Percentiles rank a stretch among this genome's conserved stretches.
These are phyloP conservation scores for Stichodactyla mertensii DNA, from an alignment of 64 coral and sea anemone genomes.

Conservation along the genomic window DNA sequence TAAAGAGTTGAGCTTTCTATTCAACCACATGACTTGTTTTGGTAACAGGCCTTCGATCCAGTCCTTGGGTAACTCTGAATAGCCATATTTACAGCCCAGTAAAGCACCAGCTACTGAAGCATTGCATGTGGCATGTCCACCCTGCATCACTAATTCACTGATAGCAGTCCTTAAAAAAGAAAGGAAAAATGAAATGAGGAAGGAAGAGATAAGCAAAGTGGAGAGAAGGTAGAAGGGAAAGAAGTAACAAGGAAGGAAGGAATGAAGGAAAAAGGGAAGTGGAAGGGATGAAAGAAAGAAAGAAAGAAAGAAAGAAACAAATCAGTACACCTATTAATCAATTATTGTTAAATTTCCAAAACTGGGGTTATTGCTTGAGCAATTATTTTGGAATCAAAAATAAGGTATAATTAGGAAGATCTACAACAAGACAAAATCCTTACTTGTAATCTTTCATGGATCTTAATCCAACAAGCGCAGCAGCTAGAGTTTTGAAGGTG, in stretches of 20 bases:
- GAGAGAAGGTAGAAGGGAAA: no score
- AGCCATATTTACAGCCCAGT: slow-evolving; percentile 87
- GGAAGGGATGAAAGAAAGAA: no score
- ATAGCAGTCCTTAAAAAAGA: slow-evolving; percentile 55
- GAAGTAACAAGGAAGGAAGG: no score
- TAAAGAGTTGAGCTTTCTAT: slow-evolving; percentile 74
- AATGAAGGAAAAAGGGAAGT: no score
- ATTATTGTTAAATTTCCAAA: no score
- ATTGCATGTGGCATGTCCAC: slow-evolving; percentile 87
- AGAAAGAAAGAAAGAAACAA: no score
- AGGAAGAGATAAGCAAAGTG: no score
- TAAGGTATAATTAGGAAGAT: no score
- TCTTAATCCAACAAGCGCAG: slow-evolving; percentile 66
- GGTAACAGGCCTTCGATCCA: slow-evolving; percentile 78
- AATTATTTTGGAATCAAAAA: no score
- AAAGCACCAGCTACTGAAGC: slow-evolving; percentile 75
- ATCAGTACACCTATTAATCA: no score
- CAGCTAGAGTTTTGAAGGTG: slow-evolving; percentile 82
- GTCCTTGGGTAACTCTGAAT: slow-evolving; percentile 72
- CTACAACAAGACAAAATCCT: background rate
- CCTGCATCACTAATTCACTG: slow-evolving; percentile 80
- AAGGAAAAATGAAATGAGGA: background rate
- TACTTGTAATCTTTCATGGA: slow-evolving; percentile 87
- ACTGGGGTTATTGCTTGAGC: no score
- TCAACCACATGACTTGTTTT: slow-evolving; percentile 68